Evolutionary conservation across 1,140 invertebrate species (phyloP), one percentile per base, ranked within the genome.

Genomic region (Muscidifurax raptorellus): DNA sequence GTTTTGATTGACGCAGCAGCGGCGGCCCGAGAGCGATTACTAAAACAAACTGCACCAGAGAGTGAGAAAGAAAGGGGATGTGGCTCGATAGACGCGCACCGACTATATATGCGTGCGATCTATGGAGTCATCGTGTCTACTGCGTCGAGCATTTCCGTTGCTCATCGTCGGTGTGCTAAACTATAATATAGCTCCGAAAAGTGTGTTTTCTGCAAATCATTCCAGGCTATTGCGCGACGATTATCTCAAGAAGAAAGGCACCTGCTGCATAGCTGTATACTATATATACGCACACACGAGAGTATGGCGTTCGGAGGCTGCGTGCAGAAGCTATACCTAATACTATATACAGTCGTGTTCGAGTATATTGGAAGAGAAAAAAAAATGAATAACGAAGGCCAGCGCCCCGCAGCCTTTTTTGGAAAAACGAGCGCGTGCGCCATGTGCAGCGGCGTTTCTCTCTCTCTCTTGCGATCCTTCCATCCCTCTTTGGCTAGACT

Each of bases 401-500:
- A 74, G 72, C 36, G 22, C 32, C 32, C 32, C 32, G 30, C 18
- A 1, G 28, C 72, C 36, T 40, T 74, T 74, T 74, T 74, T 74
- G 32, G 72, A 74, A 74, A 44, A 74, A 74, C 28, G 36, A 76
- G 74, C 36, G 1, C 10, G 15, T 30, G 71, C 18, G 2, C 12
- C 30, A 15, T 7, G 30, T 10, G 28, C 32, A 18, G 71, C 30
- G 32, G 28, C 12, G 28, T 40, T 10, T 36, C 36, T 30, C 69
- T n/a, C 71, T 27, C 71, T n/a, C 9, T 36, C 32, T 22, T 28
- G 69, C 30, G 69, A 9, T 25, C 67, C 69, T 18, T 22, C 15
- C 71, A 74, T 36, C 71, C 71, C 71, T 74, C 71, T 74, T 74
- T 74, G 71, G 71, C 71, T 40, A 32, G 28, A 18, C n/a, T n/a